These are phyloP conservation scores for Pocillopora verrucosa DNA, from an alignment of 64 coral and sea anemone genomes.

Conservation along the genomic window DNA sequence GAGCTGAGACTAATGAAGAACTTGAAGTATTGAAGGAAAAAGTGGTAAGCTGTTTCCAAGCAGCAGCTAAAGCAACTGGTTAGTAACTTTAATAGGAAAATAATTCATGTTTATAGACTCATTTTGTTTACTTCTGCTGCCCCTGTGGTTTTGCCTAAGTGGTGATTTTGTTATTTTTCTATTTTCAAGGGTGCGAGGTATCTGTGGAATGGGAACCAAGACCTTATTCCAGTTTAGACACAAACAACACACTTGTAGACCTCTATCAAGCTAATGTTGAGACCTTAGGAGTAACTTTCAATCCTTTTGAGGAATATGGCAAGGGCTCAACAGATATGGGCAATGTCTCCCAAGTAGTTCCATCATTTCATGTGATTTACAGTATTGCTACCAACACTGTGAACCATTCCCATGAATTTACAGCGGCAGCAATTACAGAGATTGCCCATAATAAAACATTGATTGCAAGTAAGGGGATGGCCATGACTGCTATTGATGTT, in stretches of 20 bases:
- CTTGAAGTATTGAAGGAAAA: conserved; percentile 50
- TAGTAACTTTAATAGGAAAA: neutral
- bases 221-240: conserved; percentile 47
- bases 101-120: no score
- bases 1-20: conserved; percentile 45
- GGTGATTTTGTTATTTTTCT: neutral
- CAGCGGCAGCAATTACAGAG: conserved; percentile 58
- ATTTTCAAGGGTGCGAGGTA: conserved; percentile 48
- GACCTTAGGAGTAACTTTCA: conserved; percentile 59
- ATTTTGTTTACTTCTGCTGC: no score
- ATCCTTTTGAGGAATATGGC: neutral
- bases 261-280: conserved; percentile 75
- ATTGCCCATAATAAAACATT: conserved; percentile 77
- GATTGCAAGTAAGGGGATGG: conserved; percentile 77
- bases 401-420: conserved; percentile 89
- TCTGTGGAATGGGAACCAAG: conserved; percentile 33
- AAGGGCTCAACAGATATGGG: conserved; percentile 93
- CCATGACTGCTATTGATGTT: conserved; percentile 81
- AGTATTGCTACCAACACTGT: conserved; percentile 56
- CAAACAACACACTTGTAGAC: conserved; percentile 67
- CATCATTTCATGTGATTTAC: conserved; percentile 72
- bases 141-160: neutral
- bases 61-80: conserved; percentile 83
- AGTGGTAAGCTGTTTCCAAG: conserved; percentile 63
- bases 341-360: conserved; percentile 85